Evolutionary conservation across 1,140 invertebrate species (phyloP), one percentile per base, ranked within the genome.

Genomic region (Homarus americanus): DNA sequence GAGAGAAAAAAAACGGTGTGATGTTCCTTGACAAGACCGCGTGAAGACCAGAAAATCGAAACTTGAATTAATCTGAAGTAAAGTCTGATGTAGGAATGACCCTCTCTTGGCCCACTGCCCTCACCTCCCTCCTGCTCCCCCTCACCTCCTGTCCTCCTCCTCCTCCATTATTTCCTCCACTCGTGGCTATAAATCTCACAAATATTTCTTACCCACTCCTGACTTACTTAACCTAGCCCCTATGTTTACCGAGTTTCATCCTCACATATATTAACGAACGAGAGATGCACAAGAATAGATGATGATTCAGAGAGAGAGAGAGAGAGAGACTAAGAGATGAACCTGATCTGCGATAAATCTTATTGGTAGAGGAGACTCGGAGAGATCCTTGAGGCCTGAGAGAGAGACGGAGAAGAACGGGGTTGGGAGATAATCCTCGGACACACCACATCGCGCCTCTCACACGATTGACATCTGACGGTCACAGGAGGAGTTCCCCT

Each of bases 11-110:
- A 69, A 32, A 69, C 9, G 32, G n/a, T 4, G n/a, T 28, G 63
- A 69, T 69, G 63, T 1, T 82, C 40, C 63, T 66, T 49, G 87
- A 82, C 53, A 80, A 49, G 58, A 73, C 76, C 0, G 28, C 12
- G 58, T 88, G 87, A 88, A 88, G 38, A 82, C 58, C 87, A 88
- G 86, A 88, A 88, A 88, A 88, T 88, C 87, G 78, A 82, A 88
- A 88, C 87, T 49, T 82, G 87, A 88, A 88, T 88, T 88, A 88
- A 88, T 88, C 87, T 88, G 58, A 82, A 88, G 53, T 82, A 49
- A n/a, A 66, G 41, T 88, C 87, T 88, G 87, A 73, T 72, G 79
- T 49, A 78, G 78, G 87, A 82, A 80, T 20, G 34, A 28, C 4
- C 36, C 10, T 2, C 10, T 24, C 0, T 4, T 3, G 7, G 36